Conservation (phyloP, 2,797 vertebrate species). For the Hydrocynus forskahlii region DNA sequence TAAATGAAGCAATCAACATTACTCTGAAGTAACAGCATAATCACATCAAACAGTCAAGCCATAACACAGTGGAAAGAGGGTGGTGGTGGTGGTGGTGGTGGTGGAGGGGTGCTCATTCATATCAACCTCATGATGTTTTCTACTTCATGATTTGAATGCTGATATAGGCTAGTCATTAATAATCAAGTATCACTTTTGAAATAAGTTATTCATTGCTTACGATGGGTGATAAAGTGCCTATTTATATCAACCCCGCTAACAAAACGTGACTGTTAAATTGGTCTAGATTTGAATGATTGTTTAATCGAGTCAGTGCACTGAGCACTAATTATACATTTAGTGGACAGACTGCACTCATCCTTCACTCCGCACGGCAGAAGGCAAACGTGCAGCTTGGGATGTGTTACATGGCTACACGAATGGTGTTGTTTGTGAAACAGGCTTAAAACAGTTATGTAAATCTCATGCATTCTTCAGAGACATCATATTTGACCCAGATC, state of each 20-base stretch:
- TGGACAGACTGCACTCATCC: conserved; percentile 13
- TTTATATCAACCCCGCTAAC: no score
- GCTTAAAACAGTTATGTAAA: conserved; percentile 14
- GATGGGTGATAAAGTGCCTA: not conserved
- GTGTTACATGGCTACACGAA: not conserved
- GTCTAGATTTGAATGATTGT: no score
- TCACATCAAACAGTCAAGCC: no score
- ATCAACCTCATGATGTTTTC: no score
- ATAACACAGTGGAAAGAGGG: no score
- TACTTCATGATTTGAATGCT: not conserved
- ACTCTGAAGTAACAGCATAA: no score
- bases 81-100: no score
- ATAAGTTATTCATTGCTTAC: not conserved
- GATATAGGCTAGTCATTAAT: not conserved
- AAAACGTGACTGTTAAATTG: not conserved
- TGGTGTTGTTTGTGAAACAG: not conserved
- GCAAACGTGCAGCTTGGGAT: not conserved
- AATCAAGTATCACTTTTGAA: not conserved
- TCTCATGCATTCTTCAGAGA: not conserved
- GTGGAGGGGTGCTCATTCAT: no score
- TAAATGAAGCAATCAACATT: no score
- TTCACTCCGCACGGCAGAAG: not conserved
- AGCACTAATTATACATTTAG: conserved; percentile 2
- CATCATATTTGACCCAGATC: conserved; percentile 34
- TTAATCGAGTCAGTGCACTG: not conserved